These are phyloP conservation scores for Bradypodion pumilum DNA, from an alignment of 2,797 vertebrate species.

Conservation along the genomic window DNA sequence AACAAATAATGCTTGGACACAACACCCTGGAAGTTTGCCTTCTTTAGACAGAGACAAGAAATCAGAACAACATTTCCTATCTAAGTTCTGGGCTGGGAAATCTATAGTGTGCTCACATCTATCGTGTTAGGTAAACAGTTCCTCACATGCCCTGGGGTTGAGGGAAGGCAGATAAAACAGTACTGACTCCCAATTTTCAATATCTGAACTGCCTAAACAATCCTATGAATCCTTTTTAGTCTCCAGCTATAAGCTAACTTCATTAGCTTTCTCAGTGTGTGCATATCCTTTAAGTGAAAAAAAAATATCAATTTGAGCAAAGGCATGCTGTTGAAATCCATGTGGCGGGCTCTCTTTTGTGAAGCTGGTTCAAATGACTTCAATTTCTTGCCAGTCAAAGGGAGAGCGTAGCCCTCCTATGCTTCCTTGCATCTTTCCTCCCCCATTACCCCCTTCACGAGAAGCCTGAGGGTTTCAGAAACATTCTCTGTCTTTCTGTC, in stretches of 20 bases:
- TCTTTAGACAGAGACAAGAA: not conserved
- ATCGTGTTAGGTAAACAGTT: not conserved
- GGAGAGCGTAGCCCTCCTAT: not conserved
- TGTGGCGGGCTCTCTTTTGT: not conserved
- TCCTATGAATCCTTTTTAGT: not conserved
- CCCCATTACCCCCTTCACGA: not conserved
- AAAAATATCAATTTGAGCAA: constrained; percentile 14
- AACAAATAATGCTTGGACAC: too few species aligned
- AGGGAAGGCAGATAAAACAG: not conserved
- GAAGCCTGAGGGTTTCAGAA: not conserved
- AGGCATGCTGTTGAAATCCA: not conserved
- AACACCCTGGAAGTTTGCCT: too few species aligned
- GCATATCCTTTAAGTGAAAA: constrained; percentile 7
- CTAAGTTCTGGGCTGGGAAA: not conserved
- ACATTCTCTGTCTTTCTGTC: accelerated
- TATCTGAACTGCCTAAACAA: not conserved
- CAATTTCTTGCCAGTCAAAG: not conserved
- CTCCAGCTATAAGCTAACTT: not conserved
- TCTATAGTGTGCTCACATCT: not conserved
- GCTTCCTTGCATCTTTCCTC: not conserved
- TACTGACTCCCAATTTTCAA: not conserved
- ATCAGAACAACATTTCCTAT: not conserved
- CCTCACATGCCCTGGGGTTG: too few species aligned
- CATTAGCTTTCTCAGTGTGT: not conserved
- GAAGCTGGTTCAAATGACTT: not conserved